These are phyloP conservation scores for Brachionichthys hirsutus DNA, from an alignment of 2,113 vertebrate species.

Conservation along the genomic window DNA sequence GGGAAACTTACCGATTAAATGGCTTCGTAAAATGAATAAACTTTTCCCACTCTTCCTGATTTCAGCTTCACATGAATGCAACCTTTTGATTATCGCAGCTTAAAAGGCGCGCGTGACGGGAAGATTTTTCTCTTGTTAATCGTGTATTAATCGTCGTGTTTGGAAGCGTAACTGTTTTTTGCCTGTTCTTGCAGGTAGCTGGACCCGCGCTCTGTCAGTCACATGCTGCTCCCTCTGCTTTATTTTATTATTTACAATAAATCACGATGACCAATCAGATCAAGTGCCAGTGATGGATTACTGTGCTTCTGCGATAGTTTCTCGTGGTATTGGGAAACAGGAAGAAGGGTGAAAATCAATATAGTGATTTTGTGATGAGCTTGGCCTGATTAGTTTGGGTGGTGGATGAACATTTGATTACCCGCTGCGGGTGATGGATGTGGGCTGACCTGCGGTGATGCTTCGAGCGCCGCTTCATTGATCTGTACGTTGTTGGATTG, in stretches of 20 bases:
- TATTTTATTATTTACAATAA: constrained; percentile 62
- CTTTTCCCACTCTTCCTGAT: background rate
- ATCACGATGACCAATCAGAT: constrained; percentile 55
- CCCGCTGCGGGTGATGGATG: constrained; percentile 76
- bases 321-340: constrained; percentile 55
- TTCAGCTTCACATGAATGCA: too few relatives aligned
- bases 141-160: constrained; percentile 2
- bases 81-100: too few relatives aligned
- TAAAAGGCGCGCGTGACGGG: too few relatives aligned
- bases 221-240: constrained; percentile 45
- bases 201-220: constrained; percentile 38
- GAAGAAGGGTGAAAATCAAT: constrained; percentile 67
- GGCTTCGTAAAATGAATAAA: too few relatives aligned
- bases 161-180: constrained; percentile 12
- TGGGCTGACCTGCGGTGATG: constrained; percentile 62
- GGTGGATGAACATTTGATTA: constrained; percentile 77
- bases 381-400: constrained; percentile 76
- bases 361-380: constrained; percentile 77
- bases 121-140: constrained; percentile 25
- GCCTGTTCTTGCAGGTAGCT: constrained; percentile 18
- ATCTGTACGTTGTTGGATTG: constrained; percentile 70
- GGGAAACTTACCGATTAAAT: too few relatives aligned
- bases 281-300: constrained; percentile 73
- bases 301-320: constrained; percentile 53
- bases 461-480: constrained; percentile 61